Conservation (phyloP, 2,113 vertebrate species). For the Arenaria interpres region DNA sequence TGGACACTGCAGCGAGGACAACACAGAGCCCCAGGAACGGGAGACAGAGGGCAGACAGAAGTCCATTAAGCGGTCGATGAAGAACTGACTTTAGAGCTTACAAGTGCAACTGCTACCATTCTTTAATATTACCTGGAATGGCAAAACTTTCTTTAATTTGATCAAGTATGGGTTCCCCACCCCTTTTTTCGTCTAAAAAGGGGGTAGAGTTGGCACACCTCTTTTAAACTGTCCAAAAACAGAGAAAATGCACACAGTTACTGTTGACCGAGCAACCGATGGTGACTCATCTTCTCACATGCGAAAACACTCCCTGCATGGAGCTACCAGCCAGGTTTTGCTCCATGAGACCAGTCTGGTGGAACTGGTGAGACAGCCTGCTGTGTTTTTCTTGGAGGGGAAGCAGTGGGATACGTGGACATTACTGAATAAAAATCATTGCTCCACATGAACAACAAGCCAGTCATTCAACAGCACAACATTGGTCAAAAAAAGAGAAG, state of each 20-base stretch:
- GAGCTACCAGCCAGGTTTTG: neutral
- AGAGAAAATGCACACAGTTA: neutral
- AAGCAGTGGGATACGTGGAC: neutral
- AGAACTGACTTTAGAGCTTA: neutral
- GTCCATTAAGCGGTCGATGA: accelerated
- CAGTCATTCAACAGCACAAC: neutral
- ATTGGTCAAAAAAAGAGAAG: neutral
- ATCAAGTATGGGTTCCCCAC: neutral
- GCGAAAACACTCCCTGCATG: neutral
- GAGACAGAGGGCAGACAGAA: neutral
- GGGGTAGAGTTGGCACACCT: neutral
- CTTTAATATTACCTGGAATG: neutral
- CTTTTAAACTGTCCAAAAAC: neutral
- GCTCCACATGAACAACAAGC: slow-evolving; percentile 9
- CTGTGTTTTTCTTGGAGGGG: slow-evolving; percentile 39
- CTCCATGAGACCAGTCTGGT: neutral
- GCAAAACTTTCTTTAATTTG: neutral
- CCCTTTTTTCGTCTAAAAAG: neutral
- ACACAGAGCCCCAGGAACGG: neutral
- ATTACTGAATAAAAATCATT: neutral
- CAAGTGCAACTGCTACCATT: accelerated
- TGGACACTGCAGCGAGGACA: neutral
- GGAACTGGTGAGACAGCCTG: slow-evolving; percentile 28
- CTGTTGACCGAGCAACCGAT: neutral
- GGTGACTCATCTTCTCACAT: slow-evolving; percentile 35